phyloP scores from a whole-genome alignment of 2,797 vertebrate genomes.

The Threskiornis aethiopicus region DNA sequence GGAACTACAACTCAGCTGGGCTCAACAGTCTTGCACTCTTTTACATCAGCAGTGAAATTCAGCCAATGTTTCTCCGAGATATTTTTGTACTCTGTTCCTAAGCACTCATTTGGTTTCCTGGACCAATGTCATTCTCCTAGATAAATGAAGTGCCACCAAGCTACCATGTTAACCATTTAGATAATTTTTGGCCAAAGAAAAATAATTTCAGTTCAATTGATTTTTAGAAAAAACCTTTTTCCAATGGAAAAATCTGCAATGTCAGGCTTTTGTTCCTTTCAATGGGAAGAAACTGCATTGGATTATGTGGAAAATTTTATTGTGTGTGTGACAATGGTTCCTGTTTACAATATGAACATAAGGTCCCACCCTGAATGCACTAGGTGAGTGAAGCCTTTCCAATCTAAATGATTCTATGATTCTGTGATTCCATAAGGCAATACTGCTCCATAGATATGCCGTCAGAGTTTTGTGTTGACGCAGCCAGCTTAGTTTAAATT shows the following conservation, averaged over 20 bases:
- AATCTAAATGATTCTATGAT: too few relatives aligned
- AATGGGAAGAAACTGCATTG: constrained; percentile 21
- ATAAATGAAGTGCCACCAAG: not conserved
- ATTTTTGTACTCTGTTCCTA: constrained; percentile 6
- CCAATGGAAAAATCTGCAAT: not conserved
- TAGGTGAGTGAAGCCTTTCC: not conserved
- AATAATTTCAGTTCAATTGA: not conserved
- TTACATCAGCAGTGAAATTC: not conserved
- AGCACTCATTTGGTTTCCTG: not conserved
- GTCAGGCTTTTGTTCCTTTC: constrained; percentile 14
- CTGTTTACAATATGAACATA: not conserved
- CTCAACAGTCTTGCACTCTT: not conserved
- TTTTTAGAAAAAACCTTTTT: constrained; percentile 43
- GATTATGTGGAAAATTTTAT: constrained; percentile 8
- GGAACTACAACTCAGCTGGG: not conserved
- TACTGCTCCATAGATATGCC: not conserved
- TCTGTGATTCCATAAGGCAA: too few relatives aligned
- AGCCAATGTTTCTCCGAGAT: not conserved
- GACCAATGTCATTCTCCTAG: not conserved
- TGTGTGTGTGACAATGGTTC: constrained; percentile 4
- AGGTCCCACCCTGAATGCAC: not conserved
- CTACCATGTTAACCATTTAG: not conserved
- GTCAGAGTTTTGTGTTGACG: not conserved
- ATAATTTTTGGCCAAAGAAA: not conserved
- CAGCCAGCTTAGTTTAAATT: not conserved